phyloP scores from a whole-genome alignment of 2,797 vertebrate genomes.

The Lithobates pipiens region DNA sequence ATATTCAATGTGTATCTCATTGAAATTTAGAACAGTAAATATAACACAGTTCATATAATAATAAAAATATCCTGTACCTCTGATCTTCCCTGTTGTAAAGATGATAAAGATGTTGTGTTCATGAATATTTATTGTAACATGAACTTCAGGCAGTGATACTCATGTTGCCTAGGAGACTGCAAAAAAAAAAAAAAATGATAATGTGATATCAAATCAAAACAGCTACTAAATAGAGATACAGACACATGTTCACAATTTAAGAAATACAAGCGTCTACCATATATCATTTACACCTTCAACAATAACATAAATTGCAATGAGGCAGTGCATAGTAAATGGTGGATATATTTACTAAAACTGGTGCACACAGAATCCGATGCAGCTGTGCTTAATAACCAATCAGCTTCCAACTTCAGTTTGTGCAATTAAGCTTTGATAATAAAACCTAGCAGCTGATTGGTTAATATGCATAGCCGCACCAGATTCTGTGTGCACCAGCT shows the following conservation, averaged over 20 bases:
- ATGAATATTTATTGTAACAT: conserved; percentile 9
- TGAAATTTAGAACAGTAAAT: not conserved
- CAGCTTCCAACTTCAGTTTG: too few species aligned
- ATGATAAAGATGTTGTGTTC: not conserved
- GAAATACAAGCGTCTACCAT: not conserved
- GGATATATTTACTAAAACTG: too few species aligned
- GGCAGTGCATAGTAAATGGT: too few species aligned
- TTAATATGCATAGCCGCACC: too few species aligned
- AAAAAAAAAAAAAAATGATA: not conserved
- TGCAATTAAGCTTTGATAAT: too few species aligned
- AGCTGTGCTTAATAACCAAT: too few species aligned
- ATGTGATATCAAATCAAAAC: not conserved
- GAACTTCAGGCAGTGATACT: not conserved
- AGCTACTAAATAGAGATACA: not conserved
- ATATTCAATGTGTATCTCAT: not conserved
- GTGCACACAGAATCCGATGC: too few species aligned
- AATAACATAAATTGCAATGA: too few species aligned
- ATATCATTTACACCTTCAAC: too few species aligned
- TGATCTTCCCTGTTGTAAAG: not conserved
- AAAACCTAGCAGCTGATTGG: too few species aligned
- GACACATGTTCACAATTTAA: not conserved
- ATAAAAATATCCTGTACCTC: not conserved
- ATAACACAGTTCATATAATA: not conserved
- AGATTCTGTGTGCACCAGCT: too few species aligned
- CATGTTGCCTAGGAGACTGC: conserved; percentile 14